Base-by-base conservation (phyloP, 2,113 vertebrate species). In the Notarius quadriscutis region DNA sequence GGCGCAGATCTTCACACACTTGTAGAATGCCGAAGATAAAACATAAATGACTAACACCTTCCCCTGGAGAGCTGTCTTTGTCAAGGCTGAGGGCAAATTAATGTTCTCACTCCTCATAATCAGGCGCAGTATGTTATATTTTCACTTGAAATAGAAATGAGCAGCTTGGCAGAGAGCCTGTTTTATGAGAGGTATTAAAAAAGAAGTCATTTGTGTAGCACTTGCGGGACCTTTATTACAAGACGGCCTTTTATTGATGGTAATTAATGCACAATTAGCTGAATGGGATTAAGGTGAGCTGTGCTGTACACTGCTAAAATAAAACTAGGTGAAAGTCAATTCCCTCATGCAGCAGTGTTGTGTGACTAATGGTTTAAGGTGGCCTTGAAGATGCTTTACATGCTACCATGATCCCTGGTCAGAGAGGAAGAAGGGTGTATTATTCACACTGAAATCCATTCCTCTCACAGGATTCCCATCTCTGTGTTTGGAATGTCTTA, bases 211-310 rank as follows among this genome's bases (percentile, higher is more conserved):
- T 86, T 89, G 62, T 80, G 62, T 41, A 71, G 67, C 86, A 72
- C 30, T 82, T 74, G 80, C 41, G 1, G 20, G 79, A 88, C 17
- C 50, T 85, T 89, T 75, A 67, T 78, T 74, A 80, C 50, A 81
- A 80, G 90, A 89, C 84, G 84, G 41, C 71, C 55, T 89, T 87
- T 87, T 86, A 86, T 87, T 18, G 15, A 30, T 41, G n/a, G 75
- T 77, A 78, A 83, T 88, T 87, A 75, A 84, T 71, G 83, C 8
- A 57, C 62, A 82, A 81, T 87, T 87, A 87, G 62, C 51, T 87
- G 72, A 90, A 86, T 74, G 55, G 85, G 71, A 89, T 83, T 85
- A 30, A n/a, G 55, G 14, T 71, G 72, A 69, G 82, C 30, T 50
- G 12, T 20, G 25, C 79, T 41, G 81, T 62, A 41, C 30, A 20